Conservation (phyloP, 2,113 vertebrate genomes). For the Neolamprologus caudopunctatus region DNA sequence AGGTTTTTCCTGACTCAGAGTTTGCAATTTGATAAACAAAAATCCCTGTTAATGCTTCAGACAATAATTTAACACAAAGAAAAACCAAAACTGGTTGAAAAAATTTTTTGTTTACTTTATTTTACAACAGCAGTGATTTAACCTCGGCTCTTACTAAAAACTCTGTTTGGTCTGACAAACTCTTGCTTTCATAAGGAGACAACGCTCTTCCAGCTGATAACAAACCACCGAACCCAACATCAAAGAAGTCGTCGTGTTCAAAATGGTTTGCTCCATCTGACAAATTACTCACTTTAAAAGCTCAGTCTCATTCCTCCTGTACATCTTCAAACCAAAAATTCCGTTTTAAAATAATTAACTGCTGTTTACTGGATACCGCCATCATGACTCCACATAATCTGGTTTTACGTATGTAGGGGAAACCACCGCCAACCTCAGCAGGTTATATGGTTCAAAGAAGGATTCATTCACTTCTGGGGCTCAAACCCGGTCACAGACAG, state of each 20-base stretch:
- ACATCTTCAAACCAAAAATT: background rate
- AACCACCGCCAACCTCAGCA: background rate
- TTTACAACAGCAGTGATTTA: background rate
- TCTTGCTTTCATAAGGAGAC: background rate
- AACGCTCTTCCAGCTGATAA: background rate
- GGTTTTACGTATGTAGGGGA: background rate
- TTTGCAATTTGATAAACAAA: background rate
- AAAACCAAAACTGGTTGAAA: background rate
- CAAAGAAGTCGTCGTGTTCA: background rate
- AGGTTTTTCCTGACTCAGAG: background rate
- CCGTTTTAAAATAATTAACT: background rate
- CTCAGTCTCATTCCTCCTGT: background rate
- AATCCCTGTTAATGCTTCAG: background rate
- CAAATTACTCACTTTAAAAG: background rate
- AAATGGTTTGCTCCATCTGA: background rate
- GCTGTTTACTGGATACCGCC: background rate
- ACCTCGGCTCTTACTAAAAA: background rate
- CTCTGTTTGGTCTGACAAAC: background rate
- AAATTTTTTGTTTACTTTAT: fast-evolving
- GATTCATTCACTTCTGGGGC: background rate
- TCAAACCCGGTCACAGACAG: background rate
- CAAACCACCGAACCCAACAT: background rate
- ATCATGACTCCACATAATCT: background rate
- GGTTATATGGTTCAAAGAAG: background rate
- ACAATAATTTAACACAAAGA: background rate